Base-by-base conservation (phyloP, 2,797 vertebrate genomes). In the Falco novaeseelandiae region DNA sequence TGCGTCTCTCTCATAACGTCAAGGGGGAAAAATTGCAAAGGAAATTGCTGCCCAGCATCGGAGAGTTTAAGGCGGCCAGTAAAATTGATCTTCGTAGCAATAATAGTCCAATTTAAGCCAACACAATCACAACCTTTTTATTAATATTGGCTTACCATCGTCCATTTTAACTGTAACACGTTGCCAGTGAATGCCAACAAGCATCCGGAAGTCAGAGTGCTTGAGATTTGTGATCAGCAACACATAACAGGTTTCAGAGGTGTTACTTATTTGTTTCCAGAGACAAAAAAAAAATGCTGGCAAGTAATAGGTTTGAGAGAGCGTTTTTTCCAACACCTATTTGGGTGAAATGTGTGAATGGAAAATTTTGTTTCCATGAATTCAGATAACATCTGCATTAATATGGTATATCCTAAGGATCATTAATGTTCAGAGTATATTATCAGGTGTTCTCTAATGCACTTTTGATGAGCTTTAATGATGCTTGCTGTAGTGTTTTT, bases 381-480 rank as follows among this genome's bases (percentile, higher is more conserved):
- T 96, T 94, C 70, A 63, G 86, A 71, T 89, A 97, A 88, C 97
- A 96, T 97, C 95, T 97, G 95, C 94, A 97, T 97, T 96, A 98
- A 95, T 91, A 93, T 66, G 81, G 78, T 93, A 69, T 83, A 87
- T 94, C 12, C 27, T 97, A 97, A 97, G 95, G 97, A 97, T 97
- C 95, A 97, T 98, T 98, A 98, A 97, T 97, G 97, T 71, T 97
- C 89, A 49, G 94, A 94, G 83, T 96, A 81, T 95, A 96, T 97
- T 97, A 97, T 97, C 97, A 97, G 97, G 97, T 98, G 97, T 97
- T 97, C 92, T 91, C 95, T 98, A 98, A 98, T 97, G 97, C 90
- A 93, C 95, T 98, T 98, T 97, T 98, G 97, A 97, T 98, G 96
- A 97, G 97, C 94, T 96, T 93, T 97, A 98, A 97, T 98, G 96